These are phyloP conservation scores for Apis cerana DNA, from an alignment of 1,140 invertebrate genomes.

Conservation along the genomic window DNA sequence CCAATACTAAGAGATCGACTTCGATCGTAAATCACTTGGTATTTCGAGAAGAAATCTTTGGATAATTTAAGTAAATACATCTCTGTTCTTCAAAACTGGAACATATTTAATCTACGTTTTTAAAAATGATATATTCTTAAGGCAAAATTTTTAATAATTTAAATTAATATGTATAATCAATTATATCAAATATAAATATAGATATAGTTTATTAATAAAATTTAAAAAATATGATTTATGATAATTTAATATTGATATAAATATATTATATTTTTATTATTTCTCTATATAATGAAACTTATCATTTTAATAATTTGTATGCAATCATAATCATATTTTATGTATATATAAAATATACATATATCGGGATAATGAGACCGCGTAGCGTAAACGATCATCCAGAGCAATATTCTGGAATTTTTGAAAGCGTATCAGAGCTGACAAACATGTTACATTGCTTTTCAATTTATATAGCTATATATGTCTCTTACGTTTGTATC, in stretches of 20 bases:
- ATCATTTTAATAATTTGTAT: background rate
- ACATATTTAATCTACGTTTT: too few species aligned
- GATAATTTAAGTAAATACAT: background rate
- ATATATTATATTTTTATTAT: background rate
- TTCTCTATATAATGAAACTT: constrained; percentile 5
- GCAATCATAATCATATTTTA: background rate
- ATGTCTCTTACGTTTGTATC: background rate
- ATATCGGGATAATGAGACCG: constrained; percentile 2
- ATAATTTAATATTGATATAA: too few species aligned
- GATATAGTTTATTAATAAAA: too few species aligned
- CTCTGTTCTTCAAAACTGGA: too few species aligned
- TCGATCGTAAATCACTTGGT: constrained; percentile 15
- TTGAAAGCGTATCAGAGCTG: background rate
- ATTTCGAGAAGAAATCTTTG: background rate
- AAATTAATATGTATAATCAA: too few species aligned
- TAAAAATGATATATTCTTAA: too few species aligned
- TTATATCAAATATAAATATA: too few species aligned
- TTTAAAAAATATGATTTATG: too few species aligned
- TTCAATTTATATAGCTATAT: background rate
- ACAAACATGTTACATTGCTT: background rate
- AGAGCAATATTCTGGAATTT: background rate
- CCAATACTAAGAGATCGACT: constrained; percentile 26
- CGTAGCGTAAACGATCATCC: constrained; percentile 1
- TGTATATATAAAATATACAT: too few species aligned
- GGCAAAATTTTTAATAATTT: too few species aligned